phyloP scores from a whole-genome alignment of 2,888 invertebrate genomes.

The Lymantria dispar region DNA sequence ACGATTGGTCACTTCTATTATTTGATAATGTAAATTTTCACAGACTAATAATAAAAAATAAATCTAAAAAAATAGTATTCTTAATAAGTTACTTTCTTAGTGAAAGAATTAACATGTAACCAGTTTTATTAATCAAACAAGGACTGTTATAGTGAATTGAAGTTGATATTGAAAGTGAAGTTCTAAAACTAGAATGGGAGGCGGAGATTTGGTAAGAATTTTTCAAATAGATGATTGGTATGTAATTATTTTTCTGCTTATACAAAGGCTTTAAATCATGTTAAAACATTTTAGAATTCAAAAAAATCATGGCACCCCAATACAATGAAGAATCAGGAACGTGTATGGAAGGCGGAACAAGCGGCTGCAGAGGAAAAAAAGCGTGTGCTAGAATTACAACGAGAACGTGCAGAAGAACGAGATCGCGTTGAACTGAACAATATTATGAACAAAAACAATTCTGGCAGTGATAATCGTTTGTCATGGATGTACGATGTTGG shows the following conservation, averaged over 20 bases:
- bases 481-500: constrained; percentile 95
- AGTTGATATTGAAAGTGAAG: neutral
- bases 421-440: constrained; percentile 85
- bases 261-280: neutral
- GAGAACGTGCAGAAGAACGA: constrained; percentile 85
- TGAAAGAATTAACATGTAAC: no score
- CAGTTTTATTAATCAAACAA: no score
- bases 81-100: no score
- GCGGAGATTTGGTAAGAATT: constrained; percentile 64
- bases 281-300: constrained; percentile 79
- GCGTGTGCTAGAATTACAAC: constrained; percentile 85
- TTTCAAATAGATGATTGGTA: neutral
- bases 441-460: constrained; percentile 79
- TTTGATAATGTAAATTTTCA: no score
- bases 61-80: no score
- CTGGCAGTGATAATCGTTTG: constrained; percentile 83
- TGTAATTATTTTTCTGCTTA: no score
- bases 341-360: constrained; percentile 90
- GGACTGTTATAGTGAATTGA: no score
- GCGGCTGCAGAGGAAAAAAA: constrained; percentile 86
- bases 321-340: constrained; percentile 89
- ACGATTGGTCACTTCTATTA: no score
- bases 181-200: constrained; percentile 50
- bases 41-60: no score
- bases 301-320: constrained; percentile 92